Evolutionary conservation across 2,113 vertebrate genomes (phyloP), one percentile per base, ranked within the genome.

Genomic region (Astur gentilis): DNA sequence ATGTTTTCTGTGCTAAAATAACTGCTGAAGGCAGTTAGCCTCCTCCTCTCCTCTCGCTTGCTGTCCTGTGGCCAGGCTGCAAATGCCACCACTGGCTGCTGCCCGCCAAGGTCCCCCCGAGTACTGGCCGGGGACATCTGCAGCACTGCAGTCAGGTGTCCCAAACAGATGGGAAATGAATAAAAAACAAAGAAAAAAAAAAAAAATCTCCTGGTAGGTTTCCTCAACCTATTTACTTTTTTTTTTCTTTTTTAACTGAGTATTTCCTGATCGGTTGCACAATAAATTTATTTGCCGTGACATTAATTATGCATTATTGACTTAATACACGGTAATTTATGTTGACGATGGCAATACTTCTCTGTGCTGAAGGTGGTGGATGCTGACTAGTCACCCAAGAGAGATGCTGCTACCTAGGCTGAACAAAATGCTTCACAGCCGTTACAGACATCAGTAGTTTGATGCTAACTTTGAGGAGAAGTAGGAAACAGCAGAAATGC

Each of bases 261-360:
- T 71, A 79, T 77, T 90, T 96, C 67, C 64, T 1, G 10, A 83
- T 73, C 1, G 3, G 32, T 38, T n/a, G 76, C 64, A 92, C 83
- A 77, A 69, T 66, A 80, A 83, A 94, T 90, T 90, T 80, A 72
- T 85, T 76, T 79, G 44, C 40, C 49, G 29, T 72, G 20, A 29
- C 10, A 87, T 95, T 91, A 89, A 92, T 83, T 91, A 95, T 89
- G 72, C 58, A 79, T 84, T 91, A 94, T 84, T 85, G 93, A 92
- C 87, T 88, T 93, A 95, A 91, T 29, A 77, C 22, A 45, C 36
- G 36, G 77, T 85, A 90, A 79, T 87, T 82, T 93, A 87, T 66
- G 78, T 87, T 91, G 93, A 90, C 9, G 14, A 31, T 27, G 50
- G 87, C 89, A 95, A 55, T 93, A 87, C 67, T 92, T 90, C 58